A percentile compares a stretch with the other conserved stretches of the same genome.
phyloP scores from a whole-genome alignment of 2,113 vertebrate genomes.

The Odocoileus virginianus region DNA sequence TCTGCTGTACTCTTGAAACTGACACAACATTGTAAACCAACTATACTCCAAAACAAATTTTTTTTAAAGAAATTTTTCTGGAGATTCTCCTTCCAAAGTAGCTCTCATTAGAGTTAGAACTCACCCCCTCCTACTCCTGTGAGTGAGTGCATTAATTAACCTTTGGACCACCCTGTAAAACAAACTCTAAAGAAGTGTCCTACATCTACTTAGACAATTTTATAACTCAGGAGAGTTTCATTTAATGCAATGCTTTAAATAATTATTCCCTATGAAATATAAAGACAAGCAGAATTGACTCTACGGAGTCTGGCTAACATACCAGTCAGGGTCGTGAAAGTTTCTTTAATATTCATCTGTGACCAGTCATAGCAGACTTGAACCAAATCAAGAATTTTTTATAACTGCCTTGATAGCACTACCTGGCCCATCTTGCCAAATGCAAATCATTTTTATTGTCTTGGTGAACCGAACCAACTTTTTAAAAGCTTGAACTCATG shows the following conservation, averaged over 20 bases:
- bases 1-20: not conserved
- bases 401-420: not conserved
- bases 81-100: not conserved
- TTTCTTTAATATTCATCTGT: slow-evolving; percentile 34
- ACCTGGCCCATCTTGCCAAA: slow-evolving; percentile 34
- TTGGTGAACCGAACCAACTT: not conserved
- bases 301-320: not conserved
- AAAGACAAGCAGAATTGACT: not conserved
- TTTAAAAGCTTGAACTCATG: slow-evolving; percentile 32
- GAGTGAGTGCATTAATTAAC: not conserved
- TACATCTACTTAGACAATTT: not conserved
- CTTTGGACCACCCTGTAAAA: not conserved
- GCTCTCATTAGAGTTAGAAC: not conserved
- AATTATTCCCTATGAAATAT: not conserved
- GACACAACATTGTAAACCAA: not conserved
- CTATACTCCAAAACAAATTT: not conserved
- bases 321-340: not conserved
- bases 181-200: not conserved
- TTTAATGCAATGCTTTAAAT: not conserved
- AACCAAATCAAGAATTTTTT: not conserved
- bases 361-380: slow-evolving; percentile 9
- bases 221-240: slow-evolving; percentile 30
- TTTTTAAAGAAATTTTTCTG: not conserved
- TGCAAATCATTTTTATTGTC: slow-evolving; percentile 54
- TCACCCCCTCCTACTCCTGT: not conserved